phyloP scores from a whole-genome alignment of 2,113 vertebrate genomes.

The Arvicanthis niloticus region DNA sequence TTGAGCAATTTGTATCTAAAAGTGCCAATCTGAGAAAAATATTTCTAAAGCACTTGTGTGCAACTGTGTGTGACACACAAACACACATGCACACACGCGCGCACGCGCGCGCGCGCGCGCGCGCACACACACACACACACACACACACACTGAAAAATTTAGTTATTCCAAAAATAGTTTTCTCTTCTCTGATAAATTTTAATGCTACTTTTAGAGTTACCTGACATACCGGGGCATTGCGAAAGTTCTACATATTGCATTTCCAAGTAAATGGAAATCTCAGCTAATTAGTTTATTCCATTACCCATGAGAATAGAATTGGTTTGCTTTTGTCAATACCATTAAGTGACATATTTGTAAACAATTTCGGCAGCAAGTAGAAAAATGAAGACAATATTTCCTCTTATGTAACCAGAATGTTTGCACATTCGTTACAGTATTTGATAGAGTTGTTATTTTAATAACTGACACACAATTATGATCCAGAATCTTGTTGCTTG shows the following conservation, averaged over 20 bases:
- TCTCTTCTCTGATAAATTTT: constrained; percentile 33
- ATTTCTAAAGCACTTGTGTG: neutral
- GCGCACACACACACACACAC: neutral
- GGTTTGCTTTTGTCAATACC: neutral
- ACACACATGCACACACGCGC: too few species aligned
- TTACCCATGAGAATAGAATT: neutral
- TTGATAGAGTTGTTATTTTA: neutral
- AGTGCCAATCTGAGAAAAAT: neutral
- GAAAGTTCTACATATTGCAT: constrained; percentile 27
- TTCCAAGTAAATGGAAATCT: constrained; percentile 32
- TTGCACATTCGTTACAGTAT: neutral
- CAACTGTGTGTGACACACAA: too few species aligned
- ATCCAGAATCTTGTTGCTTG: neutral
- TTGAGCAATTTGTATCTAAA: neutral
- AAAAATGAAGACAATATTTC: neutral
- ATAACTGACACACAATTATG: neutral
- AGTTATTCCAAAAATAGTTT: neutral
- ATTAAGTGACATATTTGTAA: constrained; percentile 19
- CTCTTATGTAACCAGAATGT: neutral
- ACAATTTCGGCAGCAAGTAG: neutral
- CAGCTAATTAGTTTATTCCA: constrained; percentile 23
- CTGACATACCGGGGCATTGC: constrained; percentile 14
- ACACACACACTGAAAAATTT: neutral
- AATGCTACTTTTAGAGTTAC: constrained; percentile 47
- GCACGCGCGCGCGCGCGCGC: too few species aligned